phyloP scores from a whole-genome alignment of 2,113 vertebrate genomes.

The Hemiprocne comata region DNA sequence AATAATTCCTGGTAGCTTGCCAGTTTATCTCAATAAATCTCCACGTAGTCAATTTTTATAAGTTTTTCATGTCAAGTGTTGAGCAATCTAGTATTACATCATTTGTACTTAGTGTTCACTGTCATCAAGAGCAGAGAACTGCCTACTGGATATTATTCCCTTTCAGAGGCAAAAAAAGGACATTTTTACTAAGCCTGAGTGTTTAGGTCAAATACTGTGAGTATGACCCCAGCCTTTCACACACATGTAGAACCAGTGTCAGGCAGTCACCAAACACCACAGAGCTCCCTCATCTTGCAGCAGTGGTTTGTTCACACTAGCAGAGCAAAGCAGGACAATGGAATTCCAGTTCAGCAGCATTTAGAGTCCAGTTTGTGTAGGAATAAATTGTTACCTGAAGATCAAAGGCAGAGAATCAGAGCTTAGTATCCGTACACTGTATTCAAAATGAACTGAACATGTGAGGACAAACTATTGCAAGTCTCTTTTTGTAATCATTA shows the following conservation, averaged over 20 bases:
- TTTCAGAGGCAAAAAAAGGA: not conserved
- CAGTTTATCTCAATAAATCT: slow-evolving; percentile 18
- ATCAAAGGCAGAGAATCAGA: not conserved
- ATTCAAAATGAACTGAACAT: not conserved
- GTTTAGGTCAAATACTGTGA: not conserved
- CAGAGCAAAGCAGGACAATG: not conserved
- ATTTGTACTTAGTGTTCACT: not conserved
- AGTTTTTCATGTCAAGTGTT: not conserved
- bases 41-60: not conserved
- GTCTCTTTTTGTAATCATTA: not conserved
- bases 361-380: not conserved
- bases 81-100: not conserved
- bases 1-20: not conserved
- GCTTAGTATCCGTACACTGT: not conserved
- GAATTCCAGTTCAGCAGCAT: not conserved
- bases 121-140: not conserved
- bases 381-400: not conserved
- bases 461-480: not conserved
- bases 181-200: not conserved
- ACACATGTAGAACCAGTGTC: rapidly evolving
- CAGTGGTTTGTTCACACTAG: not conserved
- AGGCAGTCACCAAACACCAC: not conserved
- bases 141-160: not conserved
- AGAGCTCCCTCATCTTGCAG: not conserved
- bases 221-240: not conserved